Percentiles rank a stretch among this genome's conserved stretches.
Evolutionary conservation across 2,797 vertebrate species (phyloP).

Genomic region (Gobio occitaniae): DNA sequence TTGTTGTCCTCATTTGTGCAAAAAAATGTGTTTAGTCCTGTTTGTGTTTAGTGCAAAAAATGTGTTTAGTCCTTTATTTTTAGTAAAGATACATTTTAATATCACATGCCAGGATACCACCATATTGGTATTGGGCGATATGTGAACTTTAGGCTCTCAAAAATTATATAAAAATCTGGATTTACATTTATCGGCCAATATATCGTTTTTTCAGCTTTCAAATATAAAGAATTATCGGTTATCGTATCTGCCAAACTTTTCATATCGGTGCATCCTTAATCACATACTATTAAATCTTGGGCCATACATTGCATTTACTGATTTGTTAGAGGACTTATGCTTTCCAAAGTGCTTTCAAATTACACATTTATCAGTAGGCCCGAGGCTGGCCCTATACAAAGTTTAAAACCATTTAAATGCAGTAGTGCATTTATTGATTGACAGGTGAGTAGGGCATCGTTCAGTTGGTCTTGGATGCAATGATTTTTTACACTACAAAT

Average conservation of each 20-base stretch:
- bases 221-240: too few relatives aligned
- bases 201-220: too few relatives aligned
- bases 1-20: background rate
- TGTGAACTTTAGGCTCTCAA: too few relatives aligned
- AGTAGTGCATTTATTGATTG: background rate
- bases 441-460: background rate
- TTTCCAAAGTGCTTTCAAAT: background rate
- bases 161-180: too few relatives aligned
- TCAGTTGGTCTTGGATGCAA: background rate
- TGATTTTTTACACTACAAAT: background rate
- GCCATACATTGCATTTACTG: background rate
- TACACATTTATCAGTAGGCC: background rate
- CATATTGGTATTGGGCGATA: too few relatives aligned
- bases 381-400: background rate
- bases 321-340: background rate
- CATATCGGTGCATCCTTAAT: too few relatives aligned
- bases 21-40: background rate
- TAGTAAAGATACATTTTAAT: background rate
- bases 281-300: background rate
- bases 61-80: background rate
- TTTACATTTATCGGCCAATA: too few relatives aligned
- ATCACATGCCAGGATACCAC: too few relatives aligned
- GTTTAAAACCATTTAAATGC: background rate
- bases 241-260: too few relatives aligned
- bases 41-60: background rate